A percentile compares a stretch with the other conserved stretches of the same genome.
Conservation (phyloP, 1,140 invertebrate genomes). For the Zeugodacus cucurbitae region DNA sequence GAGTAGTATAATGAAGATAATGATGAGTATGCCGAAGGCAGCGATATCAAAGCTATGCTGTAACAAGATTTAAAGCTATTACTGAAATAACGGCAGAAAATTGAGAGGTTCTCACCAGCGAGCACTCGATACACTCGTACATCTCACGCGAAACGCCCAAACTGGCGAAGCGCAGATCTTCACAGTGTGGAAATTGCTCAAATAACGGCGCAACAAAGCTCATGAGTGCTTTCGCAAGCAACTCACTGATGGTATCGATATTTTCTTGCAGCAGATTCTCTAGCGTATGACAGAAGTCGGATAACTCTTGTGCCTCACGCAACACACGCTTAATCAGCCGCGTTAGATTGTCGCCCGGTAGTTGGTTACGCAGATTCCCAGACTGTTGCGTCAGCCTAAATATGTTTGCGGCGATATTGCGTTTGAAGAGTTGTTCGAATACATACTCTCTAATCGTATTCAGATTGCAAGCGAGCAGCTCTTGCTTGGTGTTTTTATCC, state of each 20-base stretch:
- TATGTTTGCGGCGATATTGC: neutral
- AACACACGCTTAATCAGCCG: neutral
- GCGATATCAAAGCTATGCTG: neutral
- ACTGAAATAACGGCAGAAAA: neutral
- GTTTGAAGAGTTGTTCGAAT: neutral
- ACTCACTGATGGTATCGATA: neutral
- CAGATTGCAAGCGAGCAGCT: neutral
- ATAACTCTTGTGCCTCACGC: neutral
- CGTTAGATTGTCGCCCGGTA: neutral
- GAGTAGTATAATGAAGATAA: neutral
- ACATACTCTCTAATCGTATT: neutral
- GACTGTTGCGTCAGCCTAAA: neutral
- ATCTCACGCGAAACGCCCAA: neutral
- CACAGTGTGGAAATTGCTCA: neutral
- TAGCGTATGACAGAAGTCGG: neutral
- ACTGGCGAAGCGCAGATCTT: neutral
- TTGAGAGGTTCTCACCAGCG: neutral
- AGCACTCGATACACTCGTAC: neutral
- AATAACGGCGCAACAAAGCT: neutral
- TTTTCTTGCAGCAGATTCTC: neutral
- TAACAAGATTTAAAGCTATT: neutral
- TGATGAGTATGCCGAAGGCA: neutral
- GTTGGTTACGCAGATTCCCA: neutral
- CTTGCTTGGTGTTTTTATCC: neutral
- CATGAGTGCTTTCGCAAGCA: neutral